Evolutionary conservation across 2,888 invertebrate species (phyloP).

Genomic region (Lasius platythorax): DNA sequence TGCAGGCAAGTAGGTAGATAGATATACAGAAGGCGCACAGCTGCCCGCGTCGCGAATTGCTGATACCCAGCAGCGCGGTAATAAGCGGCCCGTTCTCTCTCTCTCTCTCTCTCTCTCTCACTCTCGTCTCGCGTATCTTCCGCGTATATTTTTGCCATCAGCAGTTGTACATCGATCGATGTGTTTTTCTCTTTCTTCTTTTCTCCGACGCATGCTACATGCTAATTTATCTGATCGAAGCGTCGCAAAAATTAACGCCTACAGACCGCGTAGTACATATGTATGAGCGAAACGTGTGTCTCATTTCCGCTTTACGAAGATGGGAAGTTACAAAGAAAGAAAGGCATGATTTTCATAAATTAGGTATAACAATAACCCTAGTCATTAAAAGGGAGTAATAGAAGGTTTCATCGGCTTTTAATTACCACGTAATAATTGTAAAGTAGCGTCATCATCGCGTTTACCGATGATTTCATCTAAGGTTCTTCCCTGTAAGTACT

Average conservation of each 20-base stretch:
- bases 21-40: neutral
- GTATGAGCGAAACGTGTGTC: constrained; percentile 28
- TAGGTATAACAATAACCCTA: neutral
- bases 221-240: constrained; percentile 27
- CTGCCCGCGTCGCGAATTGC: constrained; percentile 36
- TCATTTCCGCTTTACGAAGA: neutral
- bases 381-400: neutral
- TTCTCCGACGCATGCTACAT: neutral
- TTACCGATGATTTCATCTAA: neutral
- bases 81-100: constrained; percentile 33
- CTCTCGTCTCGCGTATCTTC: constrained; percentile 36
- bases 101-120: neutral
- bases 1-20: constrained; percentile 24
- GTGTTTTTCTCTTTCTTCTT: neutral
- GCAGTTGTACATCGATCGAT: constrained; percentile 18
- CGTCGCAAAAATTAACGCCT: constrained; percentile 7
- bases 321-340: neutral
- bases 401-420: neutral
- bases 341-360: neutral
- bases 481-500: neutral
- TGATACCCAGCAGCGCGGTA: constrained; percentile 46
- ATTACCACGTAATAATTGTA: neutral
- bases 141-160: constrained; percentile 41
- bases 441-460: neutral
- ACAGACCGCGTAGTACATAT: neutral